Base-by-base conservation (phyloP, 2,888 invertebrate species). In the Drosophila koepferae region DNA sequence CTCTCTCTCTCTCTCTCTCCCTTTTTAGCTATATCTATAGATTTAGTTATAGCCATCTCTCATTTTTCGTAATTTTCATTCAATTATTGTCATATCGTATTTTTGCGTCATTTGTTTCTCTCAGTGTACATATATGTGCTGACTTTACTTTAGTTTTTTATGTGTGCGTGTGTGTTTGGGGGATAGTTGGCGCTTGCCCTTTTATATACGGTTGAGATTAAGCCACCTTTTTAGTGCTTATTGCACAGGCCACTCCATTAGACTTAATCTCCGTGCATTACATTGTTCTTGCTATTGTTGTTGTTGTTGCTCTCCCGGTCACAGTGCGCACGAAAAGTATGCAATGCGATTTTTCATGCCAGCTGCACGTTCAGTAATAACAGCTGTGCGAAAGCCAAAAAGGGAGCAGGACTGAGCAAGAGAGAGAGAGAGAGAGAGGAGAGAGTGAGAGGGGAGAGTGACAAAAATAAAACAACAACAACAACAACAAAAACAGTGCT, bases 211-310 rank as follows among this genome's bases (percentile, higher is more conserved):
- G 46, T 51, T 41, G n/a, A 34, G 60, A 59, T 54, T 67, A 74
- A 75, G 63, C 75, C 55, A 66, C 63, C 58, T 66, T 78, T 74
- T 78, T 62, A 80, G 62, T 72, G 69, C 68, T 61, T 61, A 73
- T 73, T 75, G 65, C 58, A 68, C 49, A 54, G 63, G 68, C 59
- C 65, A 82, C 71, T 77, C 73, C 80, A 85, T 81, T 87, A 77
- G 74, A 68, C 73, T 51, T 82, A 79, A 85, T 79, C 82, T 82
- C 70, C 66, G 64, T 73, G 69, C 80, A 65, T 61, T 74, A 40
- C 43, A 49, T 55, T 31, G 12, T 28, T 58, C 14, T 34, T 38
- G 34, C 23, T 66, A 36, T 18, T 55, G 59, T 5, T 43, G n/a
- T n/a, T 41, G 23, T 34, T 59, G 46, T 12, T 55, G 59, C 16